These are phyloP conservation scores for Vanessa cardui DNA, from an alignment of 2,888 invertebrate species.

Conservation along the genomic window DNA sequence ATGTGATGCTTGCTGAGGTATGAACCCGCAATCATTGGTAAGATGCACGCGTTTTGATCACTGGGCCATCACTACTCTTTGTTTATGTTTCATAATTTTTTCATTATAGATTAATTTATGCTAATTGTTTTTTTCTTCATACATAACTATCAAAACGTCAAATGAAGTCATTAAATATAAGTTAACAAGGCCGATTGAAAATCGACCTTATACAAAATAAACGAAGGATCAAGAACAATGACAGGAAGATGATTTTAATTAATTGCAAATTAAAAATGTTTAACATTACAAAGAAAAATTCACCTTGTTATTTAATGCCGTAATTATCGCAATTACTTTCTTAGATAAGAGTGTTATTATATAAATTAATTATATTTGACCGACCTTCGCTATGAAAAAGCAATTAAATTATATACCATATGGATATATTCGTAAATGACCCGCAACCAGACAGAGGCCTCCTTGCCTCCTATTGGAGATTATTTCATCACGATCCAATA, in stretches of 20 bases:
- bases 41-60: no score
- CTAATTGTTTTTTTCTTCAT: neutral
- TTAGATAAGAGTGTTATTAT: neutral
- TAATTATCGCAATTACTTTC: conserved; percentile 10
- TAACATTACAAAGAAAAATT: neutral
- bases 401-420: neutral
- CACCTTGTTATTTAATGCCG: neutral
- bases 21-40: no score
- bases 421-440: neutral
- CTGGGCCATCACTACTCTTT: no score
- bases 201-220: neutral
- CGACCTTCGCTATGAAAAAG: neutral
- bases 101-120: no score
- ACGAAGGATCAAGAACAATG: neutral
- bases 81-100: no score
- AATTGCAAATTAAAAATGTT: neutral
- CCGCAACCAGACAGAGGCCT: neutral
- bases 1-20: no score
- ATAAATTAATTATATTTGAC: neutral
- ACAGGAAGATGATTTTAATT: neutral
- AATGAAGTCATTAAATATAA: no score
- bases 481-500: no score
- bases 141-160: neutral
- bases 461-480: neutral
- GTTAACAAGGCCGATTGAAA: no score